These are phyloP conservation scores for Pangasius mekongensis DNA, from an alignment of 2,797 vertebrate species.

Conservation along the genomic window DNA sequence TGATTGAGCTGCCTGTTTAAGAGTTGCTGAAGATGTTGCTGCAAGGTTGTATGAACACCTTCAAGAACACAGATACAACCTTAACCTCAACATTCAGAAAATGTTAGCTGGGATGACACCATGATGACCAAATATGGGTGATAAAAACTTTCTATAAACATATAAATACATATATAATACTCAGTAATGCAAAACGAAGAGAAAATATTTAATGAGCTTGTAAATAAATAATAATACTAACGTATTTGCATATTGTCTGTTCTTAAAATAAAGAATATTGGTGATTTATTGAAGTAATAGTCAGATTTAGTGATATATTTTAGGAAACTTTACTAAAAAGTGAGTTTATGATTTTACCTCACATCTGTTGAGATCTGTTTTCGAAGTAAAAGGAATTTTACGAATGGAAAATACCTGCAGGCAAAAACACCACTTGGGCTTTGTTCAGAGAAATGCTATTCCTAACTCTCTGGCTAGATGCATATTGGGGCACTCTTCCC, in stretches of 20 bases:
- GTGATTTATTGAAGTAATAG: not conserved
- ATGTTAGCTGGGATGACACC: not conserved
- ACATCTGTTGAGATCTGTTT: constrained; percentile 2
- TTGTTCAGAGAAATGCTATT: constrained; percentile 33
- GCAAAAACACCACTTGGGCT: constrained; percentile 19
- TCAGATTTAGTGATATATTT: not conserved
- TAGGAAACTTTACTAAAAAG: not conserved
- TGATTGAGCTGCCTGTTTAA: not conserved
- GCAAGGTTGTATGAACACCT: not conserved
- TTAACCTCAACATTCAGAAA: not conserved
- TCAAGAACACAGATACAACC: not conserved
- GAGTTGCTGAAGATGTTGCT: not conserved
- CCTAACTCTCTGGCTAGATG: constrained; percentile 49
- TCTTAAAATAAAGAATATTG: not conserved
- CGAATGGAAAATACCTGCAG: constrained; percentile 40
- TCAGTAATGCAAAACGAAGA: not conserved
- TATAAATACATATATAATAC: not conserved
- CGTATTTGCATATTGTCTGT: not conserved
- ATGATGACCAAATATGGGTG: not conserved
- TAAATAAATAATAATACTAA: not conserved
- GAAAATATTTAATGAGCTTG: not conserved
- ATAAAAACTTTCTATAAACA: not conserved
- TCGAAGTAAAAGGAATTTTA: constrained; percentile 28
- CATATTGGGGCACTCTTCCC: constrained; percentile 63
- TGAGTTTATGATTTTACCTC: constrained; percentile 7